Percentiles rank a stretch among this genome's conserved stretches.
phyloP scores from a whole-genome alignment of 2,113 vertebrate genomes.

The Nothoprocta pentlandii region DNA sequence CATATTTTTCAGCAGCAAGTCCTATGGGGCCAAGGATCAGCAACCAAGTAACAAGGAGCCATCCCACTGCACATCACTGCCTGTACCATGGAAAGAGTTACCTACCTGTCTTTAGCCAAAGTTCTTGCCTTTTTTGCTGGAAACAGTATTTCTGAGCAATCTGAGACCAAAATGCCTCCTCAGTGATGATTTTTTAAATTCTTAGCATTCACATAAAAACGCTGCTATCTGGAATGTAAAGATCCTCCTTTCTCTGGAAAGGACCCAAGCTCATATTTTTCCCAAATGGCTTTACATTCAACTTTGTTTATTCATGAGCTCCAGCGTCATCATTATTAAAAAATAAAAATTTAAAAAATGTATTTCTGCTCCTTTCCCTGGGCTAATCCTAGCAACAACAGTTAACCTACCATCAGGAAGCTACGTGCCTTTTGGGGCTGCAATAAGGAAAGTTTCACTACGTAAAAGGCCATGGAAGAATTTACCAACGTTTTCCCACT shows the following conservation, averaged over 20 bases:
- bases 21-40: neutral
- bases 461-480: accelerated
- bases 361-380: neutral
- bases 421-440: neutral
- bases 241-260: neutral
- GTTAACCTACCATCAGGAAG: neutral
- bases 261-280: neutral
- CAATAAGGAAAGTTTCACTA: neutral
- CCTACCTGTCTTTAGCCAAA: neutral
- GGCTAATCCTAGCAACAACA: neutral
- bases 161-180: neutral
- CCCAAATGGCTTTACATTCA: neutral
- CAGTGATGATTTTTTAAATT: neutral
- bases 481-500: neutral
- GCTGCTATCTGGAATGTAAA: neutral
- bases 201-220: neutral
- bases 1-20: neutral
- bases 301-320: neutral
- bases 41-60: neutral
- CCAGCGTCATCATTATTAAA: neutral
- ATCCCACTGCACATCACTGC: neutral
- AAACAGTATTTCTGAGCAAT: neutral
- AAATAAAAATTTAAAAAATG: neutral
- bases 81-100: neutral
- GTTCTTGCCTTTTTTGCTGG: neutral